Conservation (phyloP, 2,797 vertebrate genomes). For the Pelochelys cantorii region DNA sequence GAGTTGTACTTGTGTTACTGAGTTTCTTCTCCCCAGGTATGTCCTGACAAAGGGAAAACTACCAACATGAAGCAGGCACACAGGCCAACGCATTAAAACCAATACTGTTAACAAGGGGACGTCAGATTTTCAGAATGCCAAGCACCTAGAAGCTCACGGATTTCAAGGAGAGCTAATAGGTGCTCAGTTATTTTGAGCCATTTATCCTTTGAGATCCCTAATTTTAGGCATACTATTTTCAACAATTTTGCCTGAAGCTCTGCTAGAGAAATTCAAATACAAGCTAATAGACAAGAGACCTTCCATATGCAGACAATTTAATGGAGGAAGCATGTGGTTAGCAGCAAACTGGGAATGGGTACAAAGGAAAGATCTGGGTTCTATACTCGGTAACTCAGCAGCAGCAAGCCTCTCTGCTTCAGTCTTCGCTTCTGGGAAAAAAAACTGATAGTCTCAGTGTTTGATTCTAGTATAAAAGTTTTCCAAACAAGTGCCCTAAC, state of each 20-base stretch:
- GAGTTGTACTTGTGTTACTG: too few relatives aligned
- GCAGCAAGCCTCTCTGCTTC: neutral
- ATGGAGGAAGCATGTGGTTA: neutral
- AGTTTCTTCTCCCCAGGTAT: neutral
- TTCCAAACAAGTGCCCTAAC: neutral
- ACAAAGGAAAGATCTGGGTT: neutral
- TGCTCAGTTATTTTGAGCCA: neutral
- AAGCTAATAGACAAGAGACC: neutral
- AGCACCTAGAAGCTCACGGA: neutral
- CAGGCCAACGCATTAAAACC: neutral
- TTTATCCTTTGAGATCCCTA: neutral
- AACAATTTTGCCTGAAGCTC: neutral
- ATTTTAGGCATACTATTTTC: neutral
- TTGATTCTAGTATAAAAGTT: neutral
- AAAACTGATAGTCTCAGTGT: too few relatives aligned
- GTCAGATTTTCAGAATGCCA: neutral
- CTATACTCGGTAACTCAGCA: neutral
- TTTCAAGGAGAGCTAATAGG: neutral
- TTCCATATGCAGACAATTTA: neutral
- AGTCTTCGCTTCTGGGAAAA: neutral
- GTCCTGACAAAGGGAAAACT: neutral
- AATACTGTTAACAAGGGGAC: neutral
- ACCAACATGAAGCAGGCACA: neutral
- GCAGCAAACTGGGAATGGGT: neutral
- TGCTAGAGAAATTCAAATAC: neutral